Evolutionary conservation across 2,797 vertebrate genomes (phyloP).

Genomic region (Champsocephalus gunnari): DNA sequence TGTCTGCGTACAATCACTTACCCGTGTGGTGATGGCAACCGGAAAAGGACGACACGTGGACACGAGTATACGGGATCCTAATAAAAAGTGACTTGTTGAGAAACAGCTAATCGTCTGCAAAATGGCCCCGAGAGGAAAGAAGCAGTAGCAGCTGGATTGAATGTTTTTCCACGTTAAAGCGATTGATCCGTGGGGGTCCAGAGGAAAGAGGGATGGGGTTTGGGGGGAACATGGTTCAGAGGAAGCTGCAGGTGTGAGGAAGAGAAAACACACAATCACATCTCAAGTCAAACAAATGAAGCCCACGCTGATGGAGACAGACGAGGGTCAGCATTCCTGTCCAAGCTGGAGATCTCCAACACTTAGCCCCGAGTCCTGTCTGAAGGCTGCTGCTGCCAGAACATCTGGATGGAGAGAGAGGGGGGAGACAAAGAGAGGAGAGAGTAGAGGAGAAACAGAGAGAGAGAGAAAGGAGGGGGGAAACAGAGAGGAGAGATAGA

Average conservation of each 20-base stretch:
- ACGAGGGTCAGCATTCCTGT: slow-evolving; percentile 83
- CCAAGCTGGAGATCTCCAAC: slow-evolving; percentile 72
- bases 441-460: slow-evolving; percentile 37
- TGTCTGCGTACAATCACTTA: too few relatives aligned
- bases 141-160: slow-evolving; percentile 68
- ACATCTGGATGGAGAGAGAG: slow-evolving; percentile 74
- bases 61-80: too few relatives aligned
- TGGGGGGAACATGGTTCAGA: slow-evolving; percentile 61
- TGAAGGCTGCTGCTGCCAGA: slow-evolving; percentile 49
- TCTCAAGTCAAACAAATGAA: slow-evolving; percentile 82
- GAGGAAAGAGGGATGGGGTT: slow-evolving; percentile 38
- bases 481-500: slow-evolving; percentile 21
- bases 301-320: slow-evolving; percentile 81
- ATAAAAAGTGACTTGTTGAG: slow-evolving; percentile 16
- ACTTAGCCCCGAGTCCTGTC: slow-evolving; percentile 48
- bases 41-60: too few relatives aligned
- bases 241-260: slow-evolving; percentile 85
- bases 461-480: slow-evolving; percentile 12
- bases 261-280: slow-evolving; percentile 85
- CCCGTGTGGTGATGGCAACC: too few relatives aligned
- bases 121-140: slow-evolving; percentile 32
- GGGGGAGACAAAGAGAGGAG: slow-evolving; percentile 10
- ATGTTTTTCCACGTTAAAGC: slow-evolving; percentile 70
- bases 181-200: slow-evolving; percentile 70
- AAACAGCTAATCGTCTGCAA: slow-evolving; percentile 35